These are phyloP conservation scores for Aphelinus certus DNA, from an alignment of 1,140 invertebrate species.

Conservation along the genomic window DNA sequence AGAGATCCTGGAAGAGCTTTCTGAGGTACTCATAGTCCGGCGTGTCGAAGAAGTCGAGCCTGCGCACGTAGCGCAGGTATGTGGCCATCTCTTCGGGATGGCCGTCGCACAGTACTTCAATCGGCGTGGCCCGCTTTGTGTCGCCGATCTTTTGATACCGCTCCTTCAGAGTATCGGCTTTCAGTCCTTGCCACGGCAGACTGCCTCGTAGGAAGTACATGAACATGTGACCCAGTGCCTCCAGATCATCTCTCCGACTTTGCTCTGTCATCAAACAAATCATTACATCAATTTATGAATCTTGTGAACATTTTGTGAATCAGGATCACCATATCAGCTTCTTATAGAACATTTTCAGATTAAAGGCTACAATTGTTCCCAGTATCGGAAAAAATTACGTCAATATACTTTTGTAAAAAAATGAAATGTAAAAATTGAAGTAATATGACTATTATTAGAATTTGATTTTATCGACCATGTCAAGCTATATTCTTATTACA, in stretches of 20 bases:
- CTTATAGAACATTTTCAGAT: no score
- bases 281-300: background rate
- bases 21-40: constrained; percentile 99
- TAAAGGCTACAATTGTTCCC: no score
- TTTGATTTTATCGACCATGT: no score
- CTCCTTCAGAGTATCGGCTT: constrained; percentile 99
- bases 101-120: constrained; percentile 96
- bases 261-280: constrained; percentile 78
- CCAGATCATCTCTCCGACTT: constrained; percentile 98
- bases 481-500: no score
- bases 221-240: constrained; percentile 99
- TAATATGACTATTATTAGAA: no score
- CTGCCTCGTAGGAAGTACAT: constrained; percentile 99
- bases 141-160: constrained; percentile 99
- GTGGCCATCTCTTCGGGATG: constrained; percentile 98
- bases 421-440: background rate
- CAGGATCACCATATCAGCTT: no score
- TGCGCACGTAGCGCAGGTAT: constrained; percentile 96
- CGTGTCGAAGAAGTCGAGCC: constrained; percentile 99
- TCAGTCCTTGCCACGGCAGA: constrained; percentile 99
- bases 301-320: no score
- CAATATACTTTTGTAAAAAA: no score
- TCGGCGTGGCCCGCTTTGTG: constrained; percentile 97
- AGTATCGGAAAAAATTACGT: no score
- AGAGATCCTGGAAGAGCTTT: constrained; percentile 94